These are phyloP conservation scores for Muscina levida DNA, from an alignment of 2,888 invertebrate species.

Conservation along the genomic window DNA sequence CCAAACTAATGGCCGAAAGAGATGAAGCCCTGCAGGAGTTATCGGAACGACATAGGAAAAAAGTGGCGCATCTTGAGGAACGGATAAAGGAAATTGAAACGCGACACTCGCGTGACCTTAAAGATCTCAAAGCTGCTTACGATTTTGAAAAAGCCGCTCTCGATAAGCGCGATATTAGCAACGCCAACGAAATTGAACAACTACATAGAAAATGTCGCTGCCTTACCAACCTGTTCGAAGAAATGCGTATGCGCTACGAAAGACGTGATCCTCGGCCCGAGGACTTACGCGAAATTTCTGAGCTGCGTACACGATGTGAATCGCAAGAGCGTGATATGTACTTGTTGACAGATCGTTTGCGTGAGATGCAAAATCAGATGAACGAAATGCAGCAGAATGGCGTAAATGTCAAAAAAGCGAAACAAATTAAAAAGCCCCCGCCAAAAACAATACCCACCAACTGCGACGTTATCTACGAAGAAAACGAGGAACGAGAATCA, in stretches of 20 bases:
- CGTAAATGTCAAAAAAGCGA: constrained; percentile 68
- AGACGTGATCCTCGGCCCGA: constrained; percentile 82
- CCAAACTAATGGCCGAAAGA: constrained; percentile 82
- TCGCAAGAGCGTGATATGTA: constrained; percentile 83
- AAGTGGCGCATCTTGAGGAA: constrained; percentile 77
- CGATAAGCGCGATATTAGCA: constrained; percentile 80
- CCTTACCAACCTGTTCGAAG: constrained; percentile 83
- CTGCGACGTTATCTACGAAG: constrained; percentile 80
- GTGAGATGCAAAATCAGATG: constrained; percentile 82
- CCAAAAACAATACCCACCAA: constrained; percentile 78
- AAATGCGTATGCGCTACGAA: constrained; percentile 82
- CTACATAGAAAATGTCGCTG: constrained; percentile 82
- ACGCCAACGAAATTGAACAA: constrained; percentile 82
- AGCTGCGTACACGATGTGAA: constrained; percentile 81
- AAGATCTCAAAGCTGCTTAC: constrained; percentile 79
- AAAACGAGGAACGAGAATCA: constrained; percentile 77
- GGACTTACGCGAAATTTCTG: constrained; percentile 82
- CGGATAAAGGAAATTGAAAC: constrained; percentile 81
- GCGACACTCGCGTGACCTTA: constrained; percentile 78
- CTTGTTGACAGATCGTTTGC: constrained; percentile 82
- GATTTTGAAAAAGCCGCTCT: constrained; percentile 78
- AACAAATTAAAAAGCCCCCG: constrained; percentile 76
- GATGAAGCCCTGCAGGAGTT: constrained; percentile 81
- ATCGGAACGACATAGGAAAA: constrained; percentile 81
- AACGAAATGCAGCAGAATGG: constrained; percentile 73